Base-by-base conservation (phyloP, 2,888 invertebrate species). In the Mylabris sibirica region DNA sequence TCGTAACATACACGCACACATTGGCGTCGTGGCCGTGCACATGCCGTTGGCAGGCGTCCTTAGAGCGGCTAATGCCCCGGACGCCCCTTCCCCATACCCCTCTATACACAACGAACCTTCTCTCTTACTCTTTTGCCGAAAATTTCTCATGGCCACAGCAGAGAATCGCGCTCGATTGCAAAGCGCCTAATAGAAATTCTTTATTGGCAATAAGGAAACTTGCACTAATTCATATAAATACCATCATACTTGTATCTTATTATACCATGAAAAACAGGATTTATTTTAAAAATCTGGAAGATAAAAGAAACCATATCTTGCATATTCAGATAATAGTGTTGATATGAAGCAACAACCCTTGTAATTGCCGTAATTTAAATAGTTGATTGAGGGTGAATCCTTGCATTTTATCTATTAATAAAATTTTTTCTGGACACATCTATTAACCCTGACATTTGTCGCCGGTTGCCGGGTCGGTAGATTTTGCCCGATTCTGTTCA, bases 31-130 rank as follows among this genome's bases (percentile, higher is more conserved):
- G 70, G 86, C 84, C 83, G 79, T 85, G 85, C 88, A 77, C 77
- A 74, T 74, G 74, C 73, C 68, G 74, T 66, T 74, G 72, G 72
- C 72, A 72, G 75, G 82, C 83, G 85, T 88, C 89, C 88, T 89
- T 86, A 86, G 87, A 88, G 85, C 88, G 87, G 87, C 88, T 89
- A 89, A 89, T 89, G 89, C 89, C 87, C 87, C 78, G 85, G 84
- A 85, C 86, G 85, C 86, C 87, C 86, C 87, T 87, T 88, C 86
- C 86, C 85, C 85, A 64, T 66, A 70, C 76, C 75, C 74, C 68
- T 66, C 65, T 59, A 30, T n/a, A n/a, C n/a, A n/a, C 53, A 35
- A 49, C 61, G 63, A 17, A 70, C 67, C 73, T 72, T 67, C 44
- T n/a, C 71, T 60, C 67, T 72, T 72, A 67, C 44, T n/a, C 71